Evolutionary conservation across 2,113 vertebrate species (phyloP).

Genomic region (Desmodus rotundus): DNA sequence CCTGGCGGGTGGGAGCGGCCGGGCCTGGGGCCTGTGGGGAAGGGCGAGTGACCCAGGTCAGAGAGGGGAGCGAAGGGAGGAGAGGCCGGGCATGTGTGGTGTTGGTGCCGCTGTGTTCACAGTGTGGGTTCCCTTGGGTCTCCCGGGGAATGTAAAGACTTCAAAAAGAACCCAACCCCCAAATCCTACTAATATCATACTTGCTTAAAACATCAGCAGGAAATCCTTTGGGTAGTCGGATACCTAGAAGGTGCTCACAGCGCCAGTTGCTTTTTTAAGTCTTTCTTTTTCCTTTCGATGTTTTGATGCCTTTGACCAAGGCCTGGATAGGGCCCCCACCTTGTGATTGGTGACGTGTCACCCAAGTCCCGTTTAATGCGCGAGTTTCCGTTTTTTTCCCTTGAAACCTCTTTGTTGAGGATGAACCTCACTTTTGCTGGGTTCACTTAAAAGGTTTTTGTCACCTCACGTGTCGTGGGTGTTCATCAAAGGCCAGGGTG

Average conservation of each 20-base stretch:
- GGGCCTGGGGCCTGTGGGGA: background rate
- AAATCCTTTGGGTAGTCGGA: fast-evolving
- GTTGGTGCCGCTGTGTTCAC: fast-evolving
- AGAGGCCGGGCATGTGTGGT: fast-evolving
- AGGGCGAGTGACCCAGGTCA: fast-evolving
- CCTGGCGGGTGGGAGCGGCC: fast-evolving
- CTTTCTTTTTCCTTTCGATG: background rate
- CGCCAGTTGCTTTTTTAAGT: fast-evolving
- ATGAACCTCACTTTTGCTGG: background rate
- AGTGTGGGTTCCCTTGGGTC: fast-evolving
- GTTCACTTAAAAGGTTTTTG: background rate
- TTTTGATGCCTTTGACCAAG: background rate
- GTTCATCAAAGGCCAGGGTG: background rate
- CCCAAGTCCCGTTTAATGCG: background rate
- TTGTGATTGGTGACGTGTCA: fast-evolving
- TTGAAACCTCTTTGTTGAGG: background rate
- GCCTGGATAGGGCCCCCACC: background rate
- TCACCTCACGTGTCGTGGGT: fast-evolving
- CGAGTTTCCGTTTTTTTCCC: background rate
- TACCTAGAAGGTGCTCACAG: too few relatives aligned
- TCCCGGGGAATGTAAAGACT: too few relatives aligned
- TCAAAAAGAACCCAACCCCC: too few relatives aligned
- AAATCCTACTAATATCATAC: fast-evolving
- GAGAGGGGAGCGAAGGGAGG: fast-evolving
- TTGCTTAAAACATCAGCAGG: background rate